phyloP scores from a whole-genome alignment of 1,140 invertebrate genomes.

The Trialeurodes vaporariorum region DNA sequence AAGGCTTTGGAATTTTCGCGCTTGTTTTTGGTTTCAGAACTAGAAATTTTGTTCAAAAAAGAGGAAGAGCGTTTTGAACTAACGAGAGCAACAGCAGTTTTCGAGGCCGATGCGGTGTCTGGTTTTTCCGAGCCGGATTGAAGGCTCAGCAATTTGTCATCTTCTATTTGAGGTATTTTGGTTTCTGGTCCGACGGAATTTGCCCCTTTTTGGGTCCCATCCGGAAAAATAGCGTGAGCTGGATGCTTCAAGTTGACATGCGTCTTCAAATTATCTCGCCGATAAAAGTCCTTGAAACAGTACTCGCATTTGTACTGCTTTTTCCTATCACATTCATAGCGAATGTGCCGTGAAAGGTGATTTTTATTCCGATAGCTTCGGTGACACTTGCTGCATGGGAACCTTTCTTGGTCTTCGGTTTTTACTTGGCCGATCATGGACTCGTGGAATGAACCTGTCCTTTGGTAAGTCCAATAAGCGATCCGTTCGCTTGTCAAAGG shows the following conservation, averaged over 20 bases:
- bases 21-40: background rate
- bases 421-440: background rate
- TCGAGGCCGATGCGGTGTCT: background rate
- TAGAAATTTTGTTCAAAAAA: background rate
- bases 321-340: slow-evolving; percentile 44
- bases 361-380: slow-evolving; percentile 21
- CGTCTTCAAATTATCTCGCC: slow-evolving; percentile 21
- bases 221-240: background rate
- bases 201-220: background rate
- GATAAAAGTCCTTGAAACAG: slow-evolving; percentile 43
- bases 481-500: slow-evolving; percentile 18
- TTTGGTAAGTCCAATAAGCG: slow-evolving; percentile 24
- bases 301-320: slow-evolving; percentile 43
- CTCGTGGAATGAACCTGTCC: background rate
- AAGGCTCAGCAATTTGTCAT: background rate
- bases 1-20: background rate
- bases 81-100: background rate
- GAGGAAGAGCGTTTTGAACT: background rate
- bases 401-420: slow-evolving; percentile 11
- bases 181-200: too few species aligned
- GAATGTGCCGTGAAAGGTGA: slow-evolving; percentile 37
- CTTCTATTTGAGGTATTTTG: background rate
- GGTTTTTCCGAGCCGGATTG: too few species aligned
- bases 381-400: slow-evolving; percentile 18
- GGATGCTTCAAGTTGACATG: slow-evolving; percentile 21